phyloP scores from a whole-genome alignment of 2,888 invertebrate genomes.

The Calameuta filiformis region DNA sequence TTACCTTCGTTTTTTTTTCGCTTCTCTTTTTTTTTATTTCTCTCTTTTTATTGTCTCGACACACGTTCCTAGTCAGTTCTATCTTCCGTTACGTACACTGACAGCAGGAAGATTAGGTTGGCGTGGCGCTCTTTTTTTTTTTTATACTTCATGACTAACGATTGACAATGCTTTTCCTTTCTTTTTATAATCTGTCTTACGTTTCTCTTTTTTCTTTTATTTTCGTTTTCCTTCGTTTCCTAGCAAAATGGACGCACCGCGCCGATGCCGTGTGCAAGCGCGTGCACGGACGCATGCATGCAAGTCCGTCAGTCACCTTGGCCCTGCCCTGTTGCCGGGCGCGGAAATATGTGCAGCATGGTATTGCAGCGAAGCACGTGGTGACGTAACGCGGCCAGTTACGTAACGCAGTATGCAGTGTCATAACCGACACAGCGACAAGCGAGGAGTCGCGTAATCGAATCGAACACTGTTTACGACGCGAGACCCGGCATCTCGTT shows the following conservation, averaged over 20 bases:
- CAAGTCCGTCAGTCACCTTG: slow-evolving; percentile 7
- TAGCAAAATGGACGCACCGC: not conserved
- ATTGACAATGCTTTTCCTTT: not conserved
- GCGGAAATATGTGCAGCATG: slow-evolving; percentile 40
- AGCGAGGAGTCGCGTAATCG: slow-evolving; percentile 23
- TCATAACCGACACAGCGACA: slow-evolving; percentile 35
- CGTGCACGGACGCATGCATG: not conserved
- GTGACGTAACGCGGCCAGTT: slow-evolving; percentile 62
- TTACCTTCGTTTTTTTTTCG: not conserved
- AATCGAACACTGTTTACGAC: not conserved
- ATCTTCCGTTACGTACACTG: not conserved
- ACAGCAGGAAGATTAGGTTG: not conserved
- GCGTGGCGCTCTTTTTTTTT: no score
- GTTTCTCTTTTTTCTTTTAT: not conserved
- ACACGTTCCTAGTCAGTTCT: not conserved
- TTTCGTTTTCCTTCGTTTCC: not conserved
- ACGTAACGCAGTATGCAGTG: slow-evolving; percentile 46
- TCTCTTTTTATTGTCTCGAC: no score
- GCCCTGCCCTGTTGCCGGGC: slow-evolving; percentile 42
- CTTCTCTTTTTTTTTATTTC: not conserved
- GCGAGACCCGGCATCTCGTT: not conserved
- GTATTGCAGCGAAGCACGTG: slow-evolving; percentile 42
- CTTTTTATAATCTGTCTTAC: not conserved
- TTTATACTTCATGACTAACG: not conserved
- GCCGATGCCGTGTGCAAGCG: not conserved